Base-by-base conservation (phyloP, 1,140 invertebrate genomes). In the Drosophila pseudoananassae region DNA sequence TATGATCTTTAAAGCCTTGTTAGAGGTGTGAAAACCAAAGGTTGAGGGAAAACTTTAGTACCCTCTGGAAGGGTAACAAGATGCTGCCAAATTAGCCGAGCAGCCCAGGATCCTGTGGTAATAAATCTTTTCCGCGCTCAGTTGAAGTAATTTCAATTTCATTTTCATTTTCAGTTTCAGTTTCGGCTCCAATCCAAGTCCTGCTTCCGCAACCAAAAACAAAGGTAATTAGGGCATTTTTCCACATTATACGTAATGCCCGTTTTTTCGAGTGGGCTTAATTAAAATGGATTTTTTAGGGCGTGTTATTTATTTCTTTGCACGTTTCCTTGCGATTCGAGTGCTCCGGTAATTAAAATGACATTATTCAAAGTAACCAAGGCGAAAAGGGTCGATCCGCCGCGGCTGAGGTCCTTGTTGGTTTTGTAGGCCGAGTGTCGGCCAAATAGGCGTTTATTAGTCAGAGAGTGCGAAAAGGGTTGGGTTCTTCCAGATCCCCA, bases 271-370 rank as follows among this genome's bases (percentile, higher is more conserved):
- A 38, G 46, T 20, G 49, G 49, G 47, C 73, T 88, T 79, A 79
- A 88, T 88, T 88, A 88, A 89, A 83, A 82, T 79, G 56, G 68
- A 78, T 78, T 84, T 72, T 66, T 51, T 63, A 56, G 45, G 54
- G 36, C 51, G 64, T 46, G 53, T 33, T 72, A 56, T 51, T 64
- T 55, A 70, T 76, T 80, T 76, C 60, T 66, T 56, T 50, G 57
- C 70, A 17, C 61, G 43, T 63, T 63, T 66, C 40, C 54, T 70
- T 74, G 53, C 65, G 66, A 78, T 61, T 54, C 66, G 55, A 78
- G 73, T 83, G 76, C 76, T 76, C 84, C 64, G 84, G 83, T 88
- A 88, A 89, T 88, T 88, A 88, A 88, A 88, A 88, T 78, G 84
- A 89, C 83, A 88, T 88, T 88, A 88, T 83, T 88, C 76, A 88